Evolutionary conservation across 2,888 invertebrate genomes (phyloP), one percentile per base, ranked within the genome.

Genomic region (Dorcus parallelipipedus): DNA sequence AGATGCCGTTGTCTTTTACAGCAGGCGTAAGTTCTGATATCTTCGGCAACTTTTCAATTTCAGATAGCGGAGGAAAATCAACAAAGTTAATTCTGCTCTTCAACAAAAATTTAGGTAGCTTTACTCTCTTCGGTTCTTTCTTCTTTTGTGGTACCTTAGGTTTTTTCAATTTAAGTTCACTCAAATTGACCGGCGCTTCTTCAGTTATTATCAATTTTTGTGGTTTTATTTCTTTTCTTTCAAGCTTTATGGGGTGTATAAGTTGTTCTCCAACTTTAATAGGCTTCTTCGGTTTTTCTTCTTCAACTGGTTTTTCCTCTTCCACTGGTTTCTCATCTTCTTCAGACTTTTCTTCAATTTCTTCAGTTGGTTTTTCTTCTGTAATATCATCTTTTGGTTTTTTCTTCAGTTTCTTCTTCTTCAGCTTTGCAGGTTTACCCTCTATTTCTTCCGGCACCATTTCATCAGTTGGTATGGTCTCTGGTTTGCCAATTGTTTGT

Each of bases 81-180:
- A 80, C 75, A 9, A 82, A 80, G 39, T 72, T 73, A 20, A 81
- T 77, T 47, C 78, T 74, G 65, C 82, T 82, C 56, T 80, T 80
- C 17, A 83, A 69, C 56, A 79, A 66, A 14, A 82, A 74, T 68
- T 80, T 82, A 1, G 81, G 81, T 20, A 82, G 60, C 67, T 75
- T 75, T 1, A 73, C 67, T 23, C 71, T 65, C 9, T 83, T 45
- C 3, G 23, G 17, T 4, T 45, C 45, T 45, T 45, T 45, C 6
- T 45, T 9, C 9, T 82, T 80, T 10, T 64, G 58, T 62, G 81
- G 78, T 8, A 77, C 74, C 17, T 68, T 68, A 26, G 82, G 78
- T 70, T 88, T 89, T 68, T 84, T 88, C 8, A 89, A 76, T 75
- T 88, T 88, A 2, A 88, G 76, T 73, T 84, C 81, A 59, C 84